phyloP scores from a whole-genome alignment of 2,113 vertebrate genomes.

The Rhinolophus sinicus region DNA sequence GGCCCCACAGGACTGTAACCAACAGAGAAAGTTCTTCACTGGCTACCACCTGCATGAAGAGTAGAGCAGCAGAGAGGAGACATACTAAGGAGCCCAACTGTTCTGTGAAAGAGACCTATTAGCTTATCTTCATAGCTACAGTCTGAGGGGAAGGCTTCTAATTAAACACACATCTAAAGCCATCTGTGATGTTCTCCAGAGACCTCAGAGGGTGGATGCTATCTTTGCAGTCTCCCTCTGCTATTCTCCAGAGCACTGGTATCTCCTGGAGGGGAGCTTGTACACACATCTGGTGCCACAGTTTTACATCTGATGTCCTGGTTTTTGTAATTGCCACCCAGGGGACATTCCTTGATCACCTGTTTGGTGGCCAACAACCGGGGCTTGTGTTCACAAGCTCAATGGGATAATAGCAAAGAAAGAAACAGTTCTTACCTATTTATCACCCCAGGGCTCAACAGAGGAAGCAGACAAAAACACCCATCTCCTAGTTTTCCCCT shows the following conservation, averaged over 20 bases:
- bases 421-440: neutral
- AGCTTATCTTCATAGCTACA: neutral
- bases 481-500: neutral
- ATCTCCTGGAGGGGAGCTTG: neutral
- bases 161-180: neutral
- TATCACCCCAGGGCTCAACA: neutral
- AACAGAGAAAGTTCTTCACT: neutral
- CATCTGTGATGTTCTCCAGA: neutral
- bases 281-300: neutral
- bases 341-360: neutral
- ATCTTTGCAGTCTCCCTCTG: neutral
- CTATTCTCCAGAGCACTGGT: neutral
- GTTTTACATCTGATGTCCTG: neutral
- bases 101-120: neutral
- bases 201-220: neutral
- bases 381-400: neutral
- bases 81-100: neutral
- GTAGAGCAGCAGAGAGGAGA: neutral
- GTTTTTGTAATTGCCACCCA: neutral
- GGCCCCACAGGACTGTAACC: neutral
- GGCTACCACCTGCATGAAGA: no score
- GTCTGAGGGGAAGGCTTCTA: neutral
- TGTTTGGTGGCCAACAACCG: neutral
- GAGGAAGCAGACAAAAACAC: neutral
- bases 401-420: neutral